Evolutionary conservation across 2,888 invertebrate species (phyloP).

Genomic region (Melinopterus prodromus): DNA sequence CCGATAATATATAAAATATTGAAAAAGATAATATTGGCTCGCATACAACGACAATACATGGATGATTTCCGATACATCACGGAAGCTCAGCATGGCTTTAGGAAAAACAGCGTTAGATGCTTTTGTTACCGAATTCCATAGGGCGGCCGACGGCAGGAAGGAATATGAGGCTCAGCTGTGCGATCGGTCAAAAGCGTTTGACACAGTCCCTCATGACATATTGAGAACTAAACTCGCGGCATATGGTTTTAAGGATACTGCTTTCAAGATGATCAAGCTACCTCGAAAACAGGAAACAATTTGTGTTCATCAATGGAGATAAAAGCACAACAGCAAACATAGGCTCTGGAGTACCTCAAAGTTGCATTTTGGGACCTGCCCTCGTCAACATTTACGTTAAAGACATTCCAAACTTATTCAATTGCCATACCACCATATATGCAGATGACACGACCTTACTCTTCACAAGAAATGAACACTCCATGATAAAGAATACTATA

Average conservation of each 20-base stretch:
- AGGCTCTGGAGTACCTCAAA: too few species aligned
- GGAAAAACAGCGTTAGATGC: background rate
- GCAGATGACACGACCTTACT: too few species aligned
- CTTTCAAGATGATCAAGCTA: background rate
- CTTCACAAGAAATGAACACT: too few species aligned
- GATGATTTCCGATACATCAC: background rate
- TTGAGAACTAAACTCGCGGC: background rate
- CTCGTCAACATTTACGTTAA: too few species aligned
- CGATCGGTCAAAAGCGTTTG: too few species aligned
- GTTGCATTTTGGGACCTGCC: too few species aligned
- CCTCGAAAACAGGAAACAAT: background rate
- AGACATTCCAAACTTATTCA: too few species aligned
- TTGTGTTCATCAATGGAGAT: background rate
- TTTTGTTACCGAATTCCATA: background rate
- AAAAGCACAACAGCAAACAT: background rate
- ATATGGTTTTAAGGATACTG: background rate
- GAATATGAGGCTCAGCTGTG: background rate
- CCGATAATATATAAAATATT: background rate
- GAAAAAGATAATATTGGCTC: background rate
- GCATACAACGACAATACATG: background rate
- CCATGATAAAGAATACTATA: too few species aligned
- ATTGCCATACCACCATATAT: too few species aligned
- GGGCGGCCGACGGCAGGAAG: background rate
- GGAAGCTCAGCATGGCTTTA: background rate
- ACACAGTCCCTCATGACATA: background rate